These are phyloP conservation scores for Eupelmus urozonus DNA, from an alignment of 2,888 invertebrate genomes.

Conservation along the genomic window DNA sequence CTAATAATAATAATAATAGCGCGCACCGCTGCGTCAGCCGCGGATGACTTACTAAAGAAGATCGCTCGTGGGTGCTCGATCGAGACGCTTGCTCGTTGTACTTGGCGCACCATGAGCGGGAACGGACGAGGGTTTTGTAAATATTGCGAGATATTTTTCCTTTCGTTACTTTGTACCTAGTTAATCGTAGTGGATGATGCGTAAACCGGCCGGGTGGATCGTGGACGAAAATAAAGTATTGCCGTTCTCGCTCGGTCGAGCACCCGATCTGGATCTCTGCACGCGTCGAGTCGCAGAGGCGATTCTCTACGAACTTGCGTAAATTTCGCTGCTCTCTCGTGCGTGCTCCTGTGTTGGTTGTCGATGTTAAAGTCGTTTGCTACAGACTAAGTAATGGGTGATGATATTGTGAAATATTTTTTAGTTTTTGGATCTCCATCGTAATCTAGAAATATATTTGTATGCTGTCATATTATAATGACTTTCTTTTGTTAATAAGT, in stretches of 20 bases:
- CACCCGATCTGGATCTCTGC: not conserved
- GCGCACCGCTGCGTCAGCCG: constrained; percentile 50
- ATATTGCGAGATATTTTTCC: constrained; percentile 33
- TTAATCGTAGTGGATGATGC: not conserved
- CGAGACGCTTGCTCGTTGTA: no score
- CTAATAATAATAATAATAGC: constrained; percentile 34
- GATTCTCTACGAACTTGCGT: not conserved
- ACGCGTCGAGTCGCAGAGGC: not conserved
- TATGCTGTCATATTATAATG: constrained; percentile 14
- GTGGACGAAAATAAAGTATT: not conserved
- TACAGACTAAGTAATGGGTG: not conserved
- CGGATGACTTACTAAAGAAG: constrained; percentile 48
- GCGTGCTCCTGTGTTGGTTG: not conserved
- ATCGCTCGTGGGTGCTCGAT: no score
- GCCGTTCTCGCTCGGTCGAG: not conserved
- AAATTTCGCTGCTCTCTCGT: constrained; percentile 18
- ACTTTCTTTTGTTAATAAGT: constrained; percentile 7
- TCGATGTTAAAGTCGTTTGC: constrained; percentile 28
- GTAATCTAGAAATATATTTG: not conserved
- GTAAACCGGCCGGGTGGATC: not conserved
- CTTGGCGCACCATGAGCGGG: no score
- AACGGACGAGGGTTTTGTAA: constrained; percentile 33
- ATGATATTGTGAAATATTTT: not conserved
- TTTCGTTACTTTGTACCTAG: constrained; percentile 14
- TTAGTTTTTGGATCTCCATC: not conserved